phyloP scores from a whole-genome alignment of 2,113 vertebrate genomes.

The Menidia beryllina region DNA sequence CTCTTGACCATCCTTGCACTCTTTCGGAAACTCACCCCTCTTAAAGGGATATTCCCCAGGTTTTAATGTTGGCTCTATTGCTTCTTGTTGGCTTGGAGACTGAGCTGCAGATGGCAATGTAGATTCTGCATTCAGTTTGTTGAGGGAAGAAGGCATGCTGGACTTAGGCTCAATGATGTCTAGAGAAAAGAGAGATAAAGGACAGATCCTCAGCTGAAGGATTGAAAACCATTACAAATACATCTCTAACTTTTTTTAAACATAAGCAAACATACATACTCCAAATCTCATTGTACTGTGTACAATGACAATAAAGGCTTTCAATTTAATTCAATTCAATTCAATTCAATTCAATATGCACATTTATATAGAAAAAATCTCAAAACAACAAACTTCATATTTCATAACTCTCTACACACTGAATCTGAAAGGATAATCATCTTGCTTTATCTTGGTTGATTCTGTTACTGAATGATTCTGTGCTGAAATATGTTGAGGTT shows the following conservation, averaged over 20 bases:
- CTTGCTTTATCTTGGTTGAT: constrained; percentile 23
- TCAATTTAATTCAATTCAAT: no score
- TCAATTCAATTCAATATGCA: no score
- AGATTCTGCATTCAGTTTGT: constrained; percentile 55
- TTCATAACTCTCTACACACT: constrained; percentile 29
- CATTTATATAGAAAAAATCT: no score
- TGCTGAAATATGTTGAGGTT: constrained; percentile 24
- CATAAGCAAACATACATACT: no score
- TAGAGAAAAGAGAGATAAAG: constrained; percentile 17
- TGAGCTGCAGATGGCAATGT: constrained; percentile 21
- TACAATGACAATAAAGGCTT: no score
- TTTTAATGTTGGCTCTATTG: constrained; percentile 65
- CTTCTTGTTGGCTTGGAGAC: constrained; percentile 53
- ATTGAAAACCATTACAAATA: neutral
- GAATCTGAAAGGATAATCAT: constrained; percentile 34
- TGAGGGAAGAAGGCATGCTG: constrained; percentile 31
- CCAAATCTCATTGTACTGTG: no score
- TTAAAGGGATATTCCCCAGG: constrained; percentile 81
- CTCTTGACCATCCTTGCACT: neutral
- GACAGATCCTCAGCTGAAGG: neutral
- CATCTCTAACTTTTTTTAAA: neutral
- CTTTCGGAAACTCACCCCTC: constrained; percentile 56
- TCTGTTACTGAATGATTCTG: constrained; percentile 20
- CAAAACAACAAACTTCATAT: neutral
- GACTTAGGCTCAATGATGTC: constrained; percentile 55